Conservation (phyloP, 1,140 invertebrate genomes). For the Hyles euphorbiae region DNA sequence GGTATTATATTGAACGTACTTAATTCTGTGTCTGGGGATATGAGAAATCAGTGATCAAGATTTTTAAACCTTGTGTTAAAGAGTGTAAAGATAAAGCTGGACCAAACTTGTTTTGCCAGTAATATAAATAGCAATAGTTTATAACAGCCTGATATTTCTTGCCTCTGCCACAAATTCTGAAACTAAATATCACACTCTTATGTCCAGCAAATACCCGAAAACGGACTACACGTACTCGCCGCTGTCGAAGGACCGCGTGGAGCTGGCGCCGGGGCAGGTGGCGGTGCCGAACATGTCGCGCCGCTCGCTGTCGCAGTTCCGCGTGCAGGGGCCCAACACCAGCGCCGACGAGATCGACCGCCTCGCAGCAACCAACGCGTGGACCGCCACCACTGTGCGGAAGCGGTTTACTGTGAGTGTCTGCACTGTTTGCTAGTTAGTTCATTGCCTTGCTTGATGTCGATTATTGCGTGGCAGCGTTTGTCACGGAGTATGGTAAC, state of each 20-base stretch:
- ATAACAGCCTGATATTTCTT: no score
- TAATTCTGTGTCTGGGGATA: no score
- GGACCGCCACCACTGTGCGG: slow-evolving; percentile 37
- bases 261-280: slow-evolving; percentile 84
- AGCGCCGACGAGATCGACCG: slow-evolving; percentile 44
- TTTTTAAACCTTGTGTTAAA: background rate
- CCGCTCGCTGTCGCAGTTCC: slow-evolving; percentile 74
- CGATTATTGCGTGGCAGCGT: no score
- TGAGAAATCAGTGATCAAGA: no score
- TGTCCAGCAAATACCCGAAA: slow-evolving; percentile 84
- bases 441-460: no score
- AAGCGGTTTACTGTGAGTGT: slow-evolving; percentile 51
- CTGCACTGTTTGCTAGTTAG: background rate
- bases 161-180: no score
- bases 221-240: slow-evolving; percentile 89
- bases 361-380: slow-evolving; percentile 24
- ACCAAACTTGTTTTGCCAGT: no score
- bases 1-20: no score
- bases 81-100: background rate
- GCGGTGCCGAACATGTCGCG: slow-evolving; percentile 90
- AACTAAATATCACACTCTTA: slow-evolving; percentile 2
- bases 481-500: no score
- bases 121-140: no score
- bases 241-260: slow-evolving; percentile 83
- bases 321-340: slow-evolving; percentile 48